Evolutionary conservation across 2,888 invertebrate genomes (phyloP).

Genomic region (Aphrophora alni): DNA sequence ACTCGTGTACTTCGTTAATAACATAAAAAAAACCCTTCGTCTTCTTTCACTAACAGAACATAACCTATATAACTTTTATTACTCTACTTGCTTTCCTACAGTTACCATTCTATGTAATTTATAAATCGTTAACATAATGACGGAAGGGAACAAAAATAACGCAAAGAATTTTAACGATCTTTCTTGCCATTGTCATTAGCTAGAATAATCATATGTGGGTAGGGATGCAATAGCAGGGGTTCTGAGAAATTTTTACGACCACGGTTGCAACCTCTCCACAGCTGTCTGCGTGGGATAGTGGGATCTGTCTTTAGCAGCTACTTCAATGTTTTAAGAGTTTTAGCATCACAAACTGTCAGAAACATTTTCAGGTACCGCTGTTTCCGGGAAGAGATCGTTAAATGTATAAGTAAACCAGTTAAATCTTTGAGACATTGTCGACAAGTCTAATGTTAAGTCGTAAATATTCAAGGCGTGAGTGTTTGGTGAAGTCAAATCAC

Average conservation of each 20-base stretch:
- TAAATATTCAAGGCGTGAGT: too few species aligned
- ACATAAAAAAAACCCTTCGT: too few species aligned
- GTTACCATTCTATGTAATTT: background rate
- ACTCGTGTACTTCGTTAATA: too few species aligned
- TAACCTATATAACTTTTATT: too few species aligned
- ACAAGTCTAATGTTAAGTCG: too few species aligned
- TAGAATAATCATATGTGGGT: background rate
- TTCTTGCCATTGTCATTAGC: background rate
- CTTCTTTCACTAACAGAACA: too few species aligned
- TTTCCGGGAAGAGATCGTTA: background rate
- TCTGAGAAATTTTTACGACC: background rate
- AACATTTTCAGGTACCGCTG: background rate
- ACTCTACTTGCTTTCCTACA: too few species aligned
- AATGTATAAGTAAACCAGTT: background rate
- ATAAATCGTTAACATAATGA: background rate
- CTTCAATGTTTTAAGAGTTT: background rate
- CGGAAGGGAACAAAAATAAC: background rate
- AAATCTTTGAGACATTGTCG: background rate
- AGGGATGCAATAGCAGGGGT: background rate
- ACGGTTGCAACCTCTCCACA: background rate
- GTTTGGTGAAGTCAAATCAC: too few species aligned
- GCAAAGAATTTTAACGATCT: background rate
- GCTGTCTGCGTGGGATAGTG: background rate
- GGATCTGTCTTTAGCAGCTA: background rate
- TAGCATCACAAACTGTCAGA: background rate